Conservation (phyloP, 2,888 invertebrate species). For the Steinernema carpocapsae region DNA sequence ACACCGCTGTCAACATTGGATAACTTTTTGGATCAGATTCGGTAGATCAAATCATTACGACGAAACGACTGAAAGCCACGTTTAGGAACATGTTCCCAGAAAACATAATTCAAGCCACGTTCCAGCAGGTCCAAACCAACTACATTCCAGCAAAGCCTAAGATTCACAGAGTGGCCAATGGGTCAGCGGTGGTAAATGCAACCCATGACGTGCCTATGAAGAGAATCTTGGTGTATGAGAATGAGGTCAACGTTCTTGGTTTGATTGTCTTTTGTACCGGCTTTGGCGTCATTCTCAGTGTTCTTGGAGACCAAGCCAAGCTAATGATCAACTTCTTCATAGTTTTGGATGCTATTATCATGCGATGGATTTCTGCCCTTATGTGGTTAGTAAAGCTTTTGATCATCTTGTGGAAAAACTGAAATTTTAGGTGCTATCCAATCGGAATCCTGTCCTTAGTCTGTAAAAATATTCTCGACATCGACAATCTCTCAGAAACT, state of each 20-base stretch:
- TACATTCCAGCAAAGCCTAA: constrained; percentile 58
- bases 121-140: constrained; percentile 68
- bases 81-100: constrained; percentile 88
- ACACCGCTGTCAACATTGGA: constrained; percentile 74
- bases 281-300: constrained; percentile 85
- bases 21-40: constrained; percentile 85
- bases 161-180: constrained; percentile 45
- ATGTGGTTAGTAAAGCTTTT: constrained; percentile 78
- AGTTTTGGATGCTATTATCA: constrained; percentile 86
- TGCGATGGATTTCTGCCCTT: constrained; percentile 87
- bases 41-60: no score
- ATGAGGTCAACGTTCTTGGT: constrained; percentile 79
- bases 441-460: constrained; percentile 78
- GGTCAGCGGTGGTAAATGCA: constrained; percentile 45
- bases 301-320: constrained; percentile 81
- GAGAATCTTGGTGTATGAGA: constrained; percentile 70
- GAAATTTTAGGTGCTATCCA: constrained; percentile 75
- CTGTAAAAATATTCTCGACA: constrained; percentile 76
- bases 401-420: not conserved
- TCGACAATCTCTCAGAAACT: constrained; percentile 74
- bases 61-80: constrained; percentile 1
- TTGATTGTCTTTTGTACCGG: constrained; percentile 88
- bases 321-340: constrained; percentile 84
- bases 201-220: constrained; percentile 54
- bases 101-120: constrained; percentile 83